Evolutionary conservation across 2,113 vertebrate species (phyloP), one percentile per base, ranked within the genome.

Genomic region (Bostrychus sinensis): DNA sequence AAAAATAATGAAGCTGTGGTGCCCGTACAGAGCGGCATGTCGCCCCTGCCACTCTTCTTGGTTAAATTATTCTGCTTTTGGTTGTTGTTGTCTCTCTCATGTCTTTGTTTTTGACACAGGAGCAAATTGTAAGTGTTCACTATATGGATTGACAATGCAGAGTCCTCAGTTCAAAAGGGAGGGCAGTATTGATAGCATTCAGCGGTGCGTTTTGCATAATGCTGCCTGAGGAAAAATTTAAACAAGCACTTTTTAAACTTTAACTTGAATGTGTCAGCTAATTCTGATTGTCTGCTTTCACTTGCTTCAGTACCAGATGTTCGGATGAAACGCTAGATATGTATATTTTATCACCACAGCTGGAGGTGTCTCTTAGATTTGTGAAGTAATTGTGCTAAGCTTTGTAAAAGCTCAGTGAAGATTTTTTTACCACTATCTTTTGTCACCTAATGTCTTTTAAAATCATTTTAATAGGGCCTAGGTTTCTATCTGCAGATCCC

Each of bases 151-250:
- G 86, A 76, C 82, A 82, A 82, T 69, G 71, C 69, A 56, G 59
- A 72, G 76, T 70, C 72, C 75, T 65, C 60, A 36, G 80, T 75
- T 85, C 57, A 62, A 57, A 77, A 69, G 64, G 17, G 64, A 77
- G 81, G 74, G 63, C 78, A 86, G 63, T 34, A 81, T 82, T 58
- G 70, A 79, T 65, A 56, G 76, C 59, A 72, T 82, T 87, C 78
- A 86, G 61, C 78, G 72, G 32, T 63, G 19, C 70, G 66, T 76
- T 88, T 88, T 85, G 85, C 79, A 86, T 90, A 86, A 78, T 26
- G 66, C 70, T 16, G 70, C 79, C 78, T 25, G 56, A 77, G 78
- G 84, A 81, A 77, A 84, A 82, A 67, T 68, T 60, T 28, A 79
- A 86, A 87, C 72, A 83, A 80, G 77, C 69, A 19, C 54, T 38